Evolutionary conservation across 53 echinoderm and acorn worm species (phyloP).

Genomic region (Echinarachnius parma): DNA sequence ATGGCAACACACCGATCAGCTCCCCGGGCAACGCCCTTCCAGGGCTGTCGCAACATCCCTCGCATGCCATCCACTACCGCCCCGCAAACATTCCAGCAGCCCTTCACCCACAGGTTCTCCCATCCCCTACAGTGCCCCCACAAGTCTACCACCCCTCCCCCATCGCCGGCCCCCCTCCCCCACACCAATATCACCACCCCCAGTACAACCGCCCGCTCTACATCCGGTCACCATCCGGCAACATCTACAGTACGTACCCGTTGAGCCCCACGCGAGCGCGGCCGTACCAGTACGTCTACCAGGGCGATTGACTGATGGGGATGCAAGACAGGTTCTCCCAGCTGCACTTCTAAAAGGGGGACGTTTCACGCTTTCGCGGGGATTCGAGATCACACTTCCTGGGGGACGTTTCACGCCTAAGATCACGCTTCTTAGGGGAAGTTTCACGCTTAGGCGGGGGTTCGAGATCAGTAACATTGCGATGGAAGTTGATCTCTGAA

Average conservation of each 20-base stretch:
- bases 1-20: slow-evolving; percentile 67
- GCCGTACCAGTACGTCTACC: slow-evolving; percentile 53
- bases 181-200: slow-evolving; percentile 61
- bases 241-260: slow-evolving; percentile 95
- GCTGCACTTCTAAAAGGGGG: slow-evolving; percentile 30
- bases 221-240: slow-evolving; percentile 88
- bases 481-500: too few relatives aligned
- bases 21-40: slow-evolving; percentile 63
- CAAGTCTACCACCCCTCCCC: slow-evolving; percentile 68
- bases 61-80: slow-evolving; percentile 84
- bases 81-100: slow-evolving; percentile 67
- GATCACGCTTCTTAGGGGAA: too few relatives aligned
- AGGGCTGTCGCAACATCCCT: slow-evolving; percentile 59
- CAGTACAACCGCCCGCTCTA: slow-evolving; percentile 86
- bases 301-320: slow-evolving; percentile 43
- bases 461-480: too few relatives aligned
- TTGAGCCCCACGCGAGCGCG: slow-evolving; percentile 80
- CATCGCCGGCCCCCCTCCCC: slow-evolving; percentile 49
- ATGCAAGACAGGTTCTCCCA: slow-evolving; percentile 46
- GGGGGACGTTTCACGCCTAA: too few relatives aligned
- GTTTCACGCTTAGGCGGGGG: too few relatives aligned
- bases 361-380: background rate
- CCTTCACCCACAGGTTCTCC: slow-evolving; percentile 69
- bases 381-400: background rate
- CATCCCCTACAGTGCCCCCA: slow-evolving; percentile 77